Conservation (phyloP, 1,140 invertebrate species). For the Formica selysi region DNA sequence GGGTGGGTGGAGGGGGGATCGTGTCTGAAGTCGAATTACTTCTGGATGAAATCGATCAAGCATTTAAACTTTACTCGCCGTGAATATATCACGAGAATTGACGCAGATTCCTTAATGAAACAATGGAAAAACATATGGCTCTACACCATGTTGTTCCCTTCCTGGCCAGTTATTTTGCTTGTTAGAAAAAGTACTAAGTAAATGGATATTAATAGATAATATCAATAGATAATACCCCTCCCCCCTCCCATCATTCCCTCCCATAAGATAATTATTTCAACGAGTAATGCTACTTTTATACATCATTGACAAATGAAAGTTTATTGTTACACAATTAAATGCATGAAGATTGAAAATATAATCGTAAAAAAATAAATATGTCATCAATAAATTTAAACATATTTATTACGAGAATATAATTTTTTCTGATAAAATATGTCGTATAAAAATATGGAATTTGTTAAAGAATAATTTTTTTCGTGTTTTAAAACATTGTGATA, state of each 20-base stretch:
- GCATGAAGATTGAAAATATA: neutral
- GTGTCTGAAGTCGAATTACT: constrained; percentile 76
- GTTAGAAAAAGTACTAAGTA: constrained; percentile 14
- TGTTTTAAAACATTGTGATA: neutral
- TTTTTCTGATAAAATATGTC: neutral
- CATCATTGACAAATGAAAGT: constrained; percentile 11
- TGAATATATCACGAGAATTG: constrained; percentile 73
- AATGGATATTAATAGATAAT: neutral
- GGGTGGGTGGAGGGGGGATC: constrained; percentile 44
- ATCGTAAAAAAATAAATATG: neutral
- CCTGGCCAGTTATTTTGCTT: neutral
- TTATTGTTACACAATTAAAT: constrained; percentile 1
- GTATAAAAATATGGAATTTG: neutral
- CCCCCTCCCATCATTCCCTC: too few species aligned
- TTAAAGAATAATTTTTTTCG: neutral
- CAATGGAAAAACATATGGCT: constrained; percentile 3
- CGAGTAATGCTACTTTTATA: neutral
- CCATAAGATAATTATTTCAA: constrained; percentile 30
- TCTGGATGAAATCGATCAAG: constrained; percentile 77
- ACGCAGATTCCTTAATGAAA: constrained; percentile 22
- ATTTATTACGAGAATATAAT: neutral
- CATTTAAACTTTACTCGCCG: constrained; percentile 75
- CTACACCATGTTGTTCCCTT: neutral
- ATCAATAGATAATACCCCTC: too few species aligned
- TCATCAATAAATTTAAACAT: neutral